Evolutionary conservation across 2,888 invertebrate genomes (phyloP), one percentile per base, ranked within the genome.

Genomic region (Brachypalpus laphriformis): DNA sequence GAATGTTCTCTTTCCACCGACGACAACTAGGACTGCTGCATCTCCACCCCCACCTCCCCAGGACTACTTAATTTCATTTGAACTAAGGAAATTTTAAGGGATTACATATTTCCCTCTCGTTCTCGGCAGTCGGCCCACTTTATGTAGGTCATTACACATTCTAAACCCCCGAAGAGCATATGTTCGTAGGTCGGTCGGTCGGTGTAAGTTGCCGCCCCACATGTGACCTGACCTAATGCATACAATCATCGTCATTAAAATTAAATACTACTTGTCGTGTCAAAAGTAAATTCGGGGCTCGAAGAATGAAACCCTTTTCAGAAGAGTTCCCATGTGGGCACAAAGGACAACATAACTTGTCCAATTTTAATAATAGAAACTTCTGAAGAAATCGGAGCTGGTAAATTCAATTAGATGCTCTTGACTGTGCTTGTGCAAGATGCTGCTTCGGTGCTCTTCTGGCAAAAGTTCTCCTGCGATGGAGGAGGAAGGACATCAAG

Each of bases 61-160:
- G 56, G 63, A 61, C 34, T 70, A 63, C 63, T 78, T 72, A 82
- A 72, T 82, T 77, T 82, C 45, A 71, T 71, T 78, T 72, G 54
- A 25, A 28, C 25, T 37, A 37, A 75, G 47, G 68, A 75, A 54
- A 61, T 75, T 81, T 68, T 42, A 65, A 82, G 57, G 59, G 66
- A 57, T 28, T 18, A 42, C 20, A 47, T 61, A 37, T 22, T 22
- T 14, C 31, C 3, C 4, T 16, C 18, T 18, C 54, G 45, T 51
- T 51, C 28, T 22, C 51, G 40, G 25, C 51, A 66, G 37, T 51
- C 49, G 25, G 25, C 37, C 47, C 37, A 16, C 40, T 61, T 25
- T 31, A 74, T 45, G 42, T 63, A 14, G 63, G 56, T 74, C 63
- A 61, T 57, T 34, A 45, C 65, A 56, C 74, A 65, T 45, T 8